Evolutionary conservation across 2,113 vertebrate genomes (phyloP).

Genomic region (Aldabrachelys gigantea): DNA sequence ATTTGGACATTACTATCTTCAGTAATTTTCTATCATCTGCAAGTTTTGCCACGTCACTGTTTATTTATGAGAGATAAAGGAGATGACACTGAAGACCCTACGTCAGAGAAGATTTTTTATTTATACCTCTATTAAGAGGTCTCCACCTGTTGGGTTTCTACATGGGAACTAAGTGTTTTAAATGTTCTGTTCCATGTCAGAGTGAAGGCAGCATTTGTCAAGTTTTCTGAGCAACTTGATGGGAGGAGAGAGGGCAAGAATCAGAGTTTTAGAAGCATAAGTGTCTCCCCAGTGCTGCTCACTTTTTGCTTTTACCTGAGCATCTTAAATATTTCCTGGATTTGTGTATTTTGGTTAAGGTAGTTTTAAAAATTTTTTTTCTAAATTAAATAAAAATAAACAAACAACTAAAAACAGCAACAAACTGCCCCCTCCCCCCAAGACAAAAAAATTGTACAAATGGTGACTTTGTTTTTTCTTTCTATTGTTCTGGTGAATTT

Average conservation of each 20-base stretch:
- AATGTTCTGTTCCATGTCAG: constrained; percentile 9
- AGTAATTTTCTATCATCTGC: background rate
- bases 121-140: background rate
- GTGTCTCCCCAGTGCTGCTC: background rate
- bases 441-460: constrained; percentile 23
- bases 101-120: background rate
- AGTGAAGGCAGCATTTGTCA: constrained; percentile 44
- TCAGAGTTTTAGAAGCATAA: constrained; percentile 40
- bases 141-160: constrained; percentile 25
- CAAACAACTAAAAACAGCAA: background rate
- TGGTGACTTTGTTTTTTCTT: background rate
- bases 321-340: constrained; percentile 27
- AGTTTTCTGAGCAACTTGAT: constrained; percentile 29
- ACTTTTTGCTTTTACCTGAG: constrained; percentile 46
- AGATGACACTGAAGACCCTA: background rate
- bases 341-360: constrained; percentile 7
- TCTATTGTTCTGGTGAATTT: background rate
- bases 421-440: background rate
- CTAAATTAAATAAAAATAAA: background rate
- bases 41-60: background rate
- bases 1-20: background rate
- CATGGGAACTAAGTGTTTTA: constrained; percentile 48
- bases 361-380: background rate
- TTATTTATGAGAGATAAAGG: background rate
- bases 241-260: background rate